A percentile compares a stretch with the other conserved stretches of the same genome.
Conservation (phyloP, 2,888 invertebrate species). For the Glyphotaelius pellucidus region DNA sequence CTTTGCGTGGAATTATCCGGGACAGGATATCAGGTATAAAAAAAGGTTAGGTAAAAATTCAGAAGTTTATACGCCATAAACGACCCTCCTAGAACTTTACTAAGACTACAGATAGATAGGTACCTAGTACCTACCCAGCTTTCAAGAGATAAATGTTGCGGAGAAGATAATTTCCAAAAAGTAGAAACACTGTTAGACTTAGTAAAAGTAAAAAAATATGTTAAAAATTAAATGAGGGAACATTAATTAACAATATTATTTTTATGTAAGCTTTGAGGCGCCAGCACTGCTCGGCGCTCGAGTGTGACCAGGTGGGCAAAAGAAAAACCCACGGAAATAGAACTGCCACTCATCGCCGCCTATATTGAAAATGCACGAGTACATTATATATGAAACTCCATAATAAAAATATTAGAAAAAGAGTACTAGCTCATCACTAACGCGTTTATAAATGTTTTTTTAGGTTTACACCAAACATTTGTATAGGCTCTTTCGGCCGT, state of each 20-base stretch:
- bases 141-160: no score
- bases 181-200: not conserved
- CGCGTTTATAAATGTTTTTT: conserved; percentile 38
- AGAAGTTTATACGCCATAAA: no score
- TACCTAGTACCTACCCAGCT: no score
- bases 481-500: not conserved
- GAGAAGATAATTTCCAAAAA: no score
- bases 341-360: conserved; percentile 7
- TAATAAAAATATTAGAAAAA: conserved; percentile 3
- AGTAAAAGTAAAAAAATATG: no score
- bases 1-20: no score
- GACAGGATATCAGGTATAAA: no score
- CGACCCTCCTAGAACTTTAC: no score
- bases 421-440: conserved; percentile 5
- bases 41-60: no score
- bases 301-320: conserved; percentile 25
- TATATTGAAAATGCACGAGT: conserved; percentile 13
- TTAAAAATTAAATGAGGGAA: not conserved
- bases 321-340: conserved; percentile 11
- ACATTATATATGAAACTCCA: not conserved
- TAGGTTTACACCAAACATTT: conserved; percentile 38
- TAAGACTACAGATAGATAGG: no score
- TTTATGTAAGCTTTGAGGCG: not conserved
- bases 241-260: not conserved
- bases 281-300: not conserved